Base-by-base conservation (phyloP, 2,113 vertebrate species). In the Cepphus grylle region DNA sequence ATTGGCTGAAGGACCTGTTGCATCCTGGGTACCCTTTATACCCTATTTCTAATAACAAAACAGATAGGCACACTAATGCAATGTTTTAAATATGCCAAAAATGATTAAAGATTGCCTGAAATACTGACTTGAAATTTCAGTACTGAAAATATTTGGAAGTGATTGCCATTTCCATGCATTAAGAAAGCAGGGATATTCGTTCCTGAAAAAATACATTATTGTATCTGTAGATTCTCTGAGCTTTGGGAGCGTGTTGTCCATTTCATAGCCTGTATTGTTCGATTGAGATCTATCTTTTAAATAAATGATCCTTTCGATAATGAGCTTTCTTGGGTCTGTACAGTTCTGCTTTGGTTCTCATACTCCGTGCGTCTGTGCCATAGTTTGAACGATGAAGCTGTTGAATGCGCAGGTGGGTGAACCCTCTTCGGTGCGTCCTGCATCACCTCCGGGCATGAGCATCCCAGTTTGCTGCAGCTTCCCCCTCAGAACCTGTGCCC, bases 331-430 rank as follows among this genome's bases (percentile, higher is more conserved):
- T 15, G 62, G 26, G 6, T 72, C 42, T 67, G 52, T 86, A 4
- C 43, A 71, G 11, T 66, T 67, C 47, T 76, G n/a, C 74, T 42
- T 82, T 72, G 22, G 9, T 80, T 86, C 38, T 80, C n/a, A 8
- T 22, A 13, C 9, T 52, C 34, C 0, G 0, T 43, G 23, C 14
- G 9, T 66, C 30, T 36, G 17, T 70, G 72, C 59, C 25, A 4
- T 10, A 61, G 55, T 70, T 82, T 90, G 50, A 77, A 69, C 56
- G 58, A 86, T 45, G 56, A 50, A 63, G 56, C 73, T 90, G 29
- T 58, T 81, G 71, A 49, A 70, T 43, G 7, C 5, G 3, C 26
- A 65, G 58, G 36, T 77, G 42, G 22, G 8, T 40, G n/a, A 26
- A 13, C 30, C 34, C 23, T 18, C 38, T 53, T 74, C 3, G 1